Base-by-base conservation (phyloP, 2,113 vertebrate genomes). In the Rhizomys pruinosus region DNA sequence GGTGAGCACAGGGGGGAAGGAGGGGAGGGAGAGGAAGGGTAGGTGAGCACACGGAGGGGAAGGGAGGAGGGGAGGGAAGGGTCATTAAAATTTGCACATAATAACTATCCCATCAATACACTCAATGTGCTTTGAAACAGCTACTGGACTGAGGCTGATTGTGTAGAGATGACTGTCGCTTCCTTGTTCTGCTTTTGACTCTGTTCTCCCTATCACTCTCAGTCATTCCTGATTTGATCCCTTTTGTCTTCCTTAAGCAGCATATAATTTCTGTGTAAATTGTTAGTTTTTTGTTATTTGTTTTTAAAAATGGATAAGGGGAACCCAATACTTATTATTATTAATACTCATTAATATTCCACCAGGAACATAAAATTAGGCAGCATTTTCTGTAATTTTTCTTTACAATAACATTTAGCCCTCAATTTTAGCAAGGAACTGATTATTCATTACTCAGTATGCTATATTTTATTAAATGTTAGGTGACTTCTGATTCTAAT, bases 321-420 rank as follows among this genome's bases (percentile, higher is more conserved):
- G 27, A 88, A 13, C 3, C 55, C 44, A 47, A 16, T 85, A 34
- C 22, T 57, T 71, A 11, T 52, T 74, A 87, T 55, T 71, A 72
- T 44, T 81, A 94, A 77, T n/a, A n/a, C n/a, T n/a, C n/a, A n/a
- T n/a, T n/a, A n/a, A n/a, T n/a, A n/a, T n/a, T n/a, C 22, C 19
- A 32, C 32, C 73, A 47, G 13, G 16, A 9, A 74, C 2, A 0
- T 42, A 47, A 79, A 34, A 71, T 32, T n/a, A 55, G 4, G 37
- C 68, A 59, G 4, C 7, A 22, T 47, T 93, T 94, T 96, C n/a
- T 69, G 25, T 3, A 52, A 90, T 47, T 66, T 57, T 81, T 90
- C 27, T 94, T 59, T 52, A 13, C 7, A 79, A 91, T 8, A 85
- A 1, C 61, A 7, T 57, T 2, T 72, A 92, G 2, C 9, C 5